phyloP scores from a whole-genome alignment of 2,113 vertebrate genomes.

The Paracanthobrama guichenoti region DNA sequence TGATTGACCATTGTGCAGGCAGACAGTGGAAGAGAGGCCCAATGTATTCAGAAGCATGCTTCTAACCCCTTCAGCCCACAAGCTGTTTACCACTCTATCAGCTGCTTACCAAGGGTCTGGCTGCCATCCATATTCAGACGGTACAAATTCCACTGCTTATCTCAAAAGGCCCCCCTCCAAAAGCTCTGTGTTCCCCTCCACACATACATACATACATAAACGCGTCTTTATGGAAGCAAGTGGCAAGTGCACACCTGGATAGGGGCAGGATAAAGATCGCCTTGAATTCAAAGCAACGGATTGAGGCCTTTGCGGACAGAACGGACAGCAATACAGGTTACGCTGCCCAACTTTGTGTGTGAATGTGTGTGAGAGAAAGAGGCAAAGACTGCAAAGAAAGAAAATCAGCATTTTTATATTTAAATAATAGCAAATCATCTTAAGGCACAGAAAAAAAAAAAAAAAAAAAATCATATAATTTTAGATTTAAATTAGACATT shows the following conservation, averaged over 20 bases:
- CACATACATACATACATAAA: constrained; percentile 83
- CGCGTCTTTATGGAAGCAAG: constrained; percentile 77
- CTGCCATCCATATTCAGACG: constrained; percentile 81
- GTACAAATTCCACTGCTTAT: constrained; percentile 81
- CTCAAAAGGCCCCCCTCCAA: constrained; percentile 70
- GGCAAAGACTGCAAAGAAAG: neutral
- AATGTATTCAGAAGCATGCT: constrained; percentile 76
- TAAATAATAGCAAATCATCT: neutral
- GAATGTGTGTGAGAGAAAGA: constrained; percentile 26
- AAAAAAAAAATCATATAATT: neutral
- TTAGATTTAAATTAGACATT: neutral
- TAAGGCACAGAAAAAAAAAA: neutral
- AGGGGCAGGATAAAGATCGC: constrained; percentile 76
- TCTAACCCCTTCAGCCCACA: constrained; percentile 63
- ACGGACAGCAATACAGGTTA: constrained; percentile 60
- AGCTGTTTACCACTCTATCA: constrained; percentile 83
- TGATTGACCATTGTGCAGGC: constrained; percentile 64
- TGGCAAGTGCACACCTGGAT: constrained; percentile 66
- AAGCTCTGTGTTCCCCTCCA: constrained; percentile 69
- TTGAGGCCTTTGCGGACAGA: constrained; percentile 69
- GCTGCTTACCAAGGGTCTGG: constrained; percentile 70
- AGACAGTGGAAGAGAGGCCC: constrained; percentile 60
- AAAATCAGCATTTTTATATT: neutral
- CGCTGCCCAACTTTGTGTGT: constrained; percentile 49
- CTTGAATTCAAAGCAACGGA: constrained; percentile 82